Evolutionary conservation across 2,888 invertebrate genomes (phyloP).

Genomic region (Lepidochrysops patricia): DNA sequence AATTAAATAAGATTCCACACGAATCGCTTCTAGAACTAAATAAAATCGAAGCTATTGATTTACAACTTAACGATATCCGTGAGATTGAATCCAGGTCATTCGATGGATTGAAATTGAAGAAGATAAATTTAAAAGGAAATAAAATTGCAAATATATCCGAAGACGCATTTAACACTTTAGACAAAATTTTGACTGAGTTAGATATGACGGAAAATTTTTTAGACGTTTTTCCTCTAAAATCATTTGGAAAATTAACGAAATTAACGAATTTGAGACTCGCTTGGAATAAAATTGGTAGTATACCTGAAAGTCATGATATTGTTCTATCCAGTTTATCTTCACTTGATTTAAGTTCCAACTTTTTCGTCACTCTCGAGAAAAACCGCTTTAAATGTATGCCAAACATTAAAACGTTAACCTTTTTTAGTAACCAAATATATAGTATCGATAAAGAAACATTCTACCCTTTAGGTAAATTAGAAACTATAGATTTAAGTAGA

Average conservation of each 20-base stretch:
- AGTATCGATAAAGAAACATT: constrained; percentile 86
- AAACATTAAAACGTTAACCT: constrained; percentile 83
- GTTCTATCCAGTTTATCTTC: constrained; percentile 82
- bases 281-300: constrained; percentile 87
- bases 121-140: constrained; percentile 89
- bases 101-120: constrained; percentile 85
- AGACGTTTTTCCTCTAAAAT: constrained; percentile 85
- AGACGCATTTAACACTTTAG: constrained; percentile 86
- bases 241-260: constrained; percentile 82
- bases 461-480: constrained; percentile 80
- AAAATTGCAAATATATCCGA: constrained; percentile 86
- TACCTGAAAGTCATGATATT: constrained; percentile 82
- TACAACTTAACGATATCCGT: constrained; percentile 89
- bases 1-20: constrained; percentile 82
- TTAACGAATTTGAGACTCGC: constrained; percentile 82
- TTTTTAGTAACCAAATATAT: constrained; percentile 89
- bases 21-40: constrained; percentile 82
- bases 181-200: constrained; percentile 84
- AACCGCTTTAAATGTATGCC: constrained; percentile 88
- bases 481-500: constrained; percentile 89
- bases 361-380: constrained; percentile 82
- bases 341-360: constrained; percentile 90
- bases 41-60: constrained; percentile 83
- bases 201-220: constrained; percentile 91
- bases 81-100: constrained; percentile 90